phyloP scores from a whole-genome alignment of 2,888 invertebrate genomes.

The Cepaea hortensis region DNA sequence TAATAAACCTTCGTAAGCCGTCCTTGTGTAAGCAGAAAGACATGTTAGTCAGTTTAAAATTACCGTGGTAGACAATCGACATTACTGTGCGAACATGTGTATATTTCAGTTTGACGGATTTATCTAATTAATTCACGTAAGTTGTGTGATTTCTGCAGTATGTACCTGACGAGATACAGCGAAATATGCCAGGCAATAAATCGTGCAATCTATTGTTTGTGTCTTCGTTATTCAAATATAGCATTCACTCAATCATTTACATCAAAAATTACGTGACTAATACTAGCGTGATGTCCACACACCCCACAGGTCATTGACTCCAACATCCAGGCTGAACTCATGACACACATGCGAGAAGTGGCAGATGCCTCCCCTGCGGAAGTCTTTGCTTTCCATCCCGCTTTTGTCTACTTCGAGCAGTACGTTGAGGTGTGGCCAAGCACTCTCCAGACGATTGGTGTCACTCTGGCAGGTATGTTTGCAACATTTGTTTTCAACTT shows the following conservation, averaged over 20 bases:
- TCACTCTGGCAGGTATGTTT: constrained; percentile 58
- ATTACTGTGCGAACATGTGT: too few relatives aligned
- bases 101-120: too few relatives aligned
- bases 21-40: too few relatives aligned
- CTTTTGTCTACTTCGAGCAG: constrained; percentile 69
- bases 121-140: too few relatives aligned
- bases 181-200: too few relatives aligned
- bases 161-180: too few relatives aligned
- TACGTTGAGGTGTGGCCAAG: constrained; percentile 65
- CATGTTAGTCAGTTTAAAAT: too few relatives aligned
- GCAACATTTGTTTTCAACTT: not conserved
- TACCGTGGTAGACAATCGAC: too few relatives aligned
- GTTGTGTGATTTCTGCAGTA: too few relatives aligned
- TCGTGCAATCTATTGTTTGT: too few relatives aligned
- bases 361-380: constrained; percentile 58
- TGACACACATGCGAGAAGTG: constrained; percentile 62
- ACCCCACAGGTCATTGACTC: constrained; percentile 80
- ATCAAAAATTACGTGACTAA: not conserved
- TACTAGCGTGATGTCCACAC: not conserved
- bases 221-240: too few relatives aligned
- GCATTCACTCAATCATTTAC: not conserved
- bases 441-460: constrained; percentile 66
- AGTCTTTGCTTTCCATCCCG: constrained; percentile 60
- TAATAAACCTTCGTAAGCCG: too few relatives aligned
- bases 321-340: constrained; percentile 61